Conservation (phyloP, 1,140 invertebrate genomes). For the Diorhabda carinulata region DNA sequence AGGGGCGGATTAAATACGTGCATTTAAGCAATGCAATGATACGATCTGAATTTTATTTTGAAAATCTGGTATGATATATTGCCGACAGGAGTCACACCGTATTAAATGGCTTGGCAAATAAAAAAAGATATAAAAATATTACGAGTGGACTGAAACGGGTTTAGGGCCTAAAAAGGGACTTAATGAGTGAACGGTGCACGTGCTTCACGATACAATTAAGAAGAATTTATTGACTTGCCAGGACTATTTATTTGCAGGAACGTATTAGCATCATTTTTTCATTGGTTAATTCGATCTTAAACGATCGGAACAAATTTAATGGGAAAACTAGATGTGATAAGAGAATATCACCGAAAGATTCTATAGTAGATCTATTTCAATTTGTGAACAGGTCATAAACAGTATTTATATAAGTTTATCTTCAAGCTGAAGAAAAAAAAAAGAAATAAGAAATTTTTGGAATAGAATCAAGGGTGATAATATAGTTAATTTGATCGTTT, state of each 20-base stretch:
- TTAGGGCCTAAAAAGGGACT: slow-evolving; percentile 1
- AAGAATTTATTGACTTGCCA: neutral
- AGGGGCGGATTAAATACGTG: too few relatives aligned
- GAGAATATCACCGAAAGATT: too few relatives aligned
- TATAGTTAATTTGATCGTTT: too few relatives aligned
- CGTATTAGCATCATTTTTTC: neutral
- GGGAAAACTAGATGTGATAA: too few relatives aligned
- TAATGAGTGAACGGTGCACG: slow-evolving; percentile 1
- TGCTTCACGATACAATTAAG: neutral
- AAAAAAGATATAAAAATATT: slow-evolving; percentile 1
- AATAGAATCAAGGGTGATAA: too few relatives aligned
- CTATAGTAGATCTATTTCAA: too few relatives aligned
- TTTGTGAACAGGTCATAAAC: too few relatives aligned
- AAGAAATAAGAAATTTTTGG: too few relatives aligned
- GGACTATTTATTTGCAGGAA: neutral
- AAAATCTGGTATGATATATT: slow-evolving; percentile 3
- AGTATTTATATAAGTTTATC: too few relatives aligned
- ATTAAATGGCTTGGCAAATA: slow-evolving; percentile 2
- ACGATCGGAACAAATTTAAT: too few relatives aligned
- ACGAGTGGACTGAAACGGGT: slow-evolving; percentile 1
- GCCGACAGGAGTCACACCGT: neutral
- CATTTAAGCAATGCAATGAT: neutral
- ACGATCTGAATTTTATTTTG: neutral
- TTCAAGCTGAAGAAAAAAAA: too few relatives aligned
- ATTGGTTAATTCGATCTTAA: too few relatives aligned